Evolutionary conservation across 2,113 vertebrate genomes (phyloP).

Genomic region (Lasiurus borealis): DNA sequence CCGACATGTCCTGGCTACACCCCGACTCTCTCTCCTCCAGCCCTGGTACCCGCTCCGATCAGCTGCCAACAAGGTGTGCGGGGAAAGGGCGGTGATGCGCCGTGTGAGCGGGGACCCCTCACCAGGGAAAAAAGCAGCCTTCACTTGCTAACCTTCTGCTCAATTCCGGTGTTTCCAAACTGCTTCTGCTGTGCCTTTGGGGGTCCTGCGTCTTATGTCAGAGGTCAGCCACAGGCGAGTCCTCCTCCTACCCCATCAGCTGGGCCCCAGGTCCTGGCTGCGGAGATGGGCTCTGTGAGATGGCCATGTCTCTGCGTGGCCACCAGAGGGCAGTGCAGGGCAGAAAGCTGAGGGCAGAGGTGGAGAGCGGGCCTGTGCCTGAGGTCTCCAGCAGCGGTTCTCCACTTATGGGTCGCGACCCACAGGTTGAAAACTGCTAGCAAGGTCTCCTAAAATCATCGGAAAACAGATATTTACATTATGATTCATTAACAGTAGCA

Average conservation of each 20-base stretch:
- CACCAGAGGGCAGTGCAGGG: conserved; percentile 62
- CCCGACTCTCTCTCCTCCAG: background rate
- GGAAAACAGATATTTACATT: too few relatives aligned
- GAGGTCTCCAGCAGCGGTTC: too few relatives aligned
- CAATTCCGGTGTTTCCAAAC: background rate
- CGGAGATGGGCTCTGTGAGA: fast-evolving
- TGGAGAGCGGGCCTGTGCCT: fast-evolving
- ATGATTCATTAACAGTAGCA: too few relatives aligned
- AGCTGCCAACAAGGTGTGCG: background rate
- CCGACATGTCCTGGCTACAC: fast-evolving
- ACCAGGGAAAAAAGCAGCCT: background rate
- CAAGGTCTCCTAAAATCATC: too few relatives aligned
- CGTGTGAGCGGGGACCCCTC: background rate
- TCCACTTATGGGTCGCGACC: too few relatives aligned
- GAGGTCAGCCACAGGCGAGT: background rate
- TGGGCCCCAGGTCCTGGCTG: too few relatives aligned
- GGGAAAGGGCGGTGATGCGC: background rate
- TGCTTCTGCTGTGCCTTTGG: background rate
- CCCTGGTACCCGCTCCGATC: background rate
- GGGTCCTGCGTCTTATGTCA: background rate
- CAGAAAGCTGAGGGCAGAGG: background rate
- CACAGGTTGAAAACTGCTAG: too few relatives aligned
- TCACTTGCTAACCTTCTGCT: background rate
- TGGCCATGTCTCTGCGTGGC: background rate
- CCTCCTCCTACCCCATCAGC: fast-evolving